A percentile compares a stretch with the other conserved stretches of the same genome.
Conservation (phyloP, 2,797 vertebrate genomes). For the Sphenopsis melanotis region DNA sequence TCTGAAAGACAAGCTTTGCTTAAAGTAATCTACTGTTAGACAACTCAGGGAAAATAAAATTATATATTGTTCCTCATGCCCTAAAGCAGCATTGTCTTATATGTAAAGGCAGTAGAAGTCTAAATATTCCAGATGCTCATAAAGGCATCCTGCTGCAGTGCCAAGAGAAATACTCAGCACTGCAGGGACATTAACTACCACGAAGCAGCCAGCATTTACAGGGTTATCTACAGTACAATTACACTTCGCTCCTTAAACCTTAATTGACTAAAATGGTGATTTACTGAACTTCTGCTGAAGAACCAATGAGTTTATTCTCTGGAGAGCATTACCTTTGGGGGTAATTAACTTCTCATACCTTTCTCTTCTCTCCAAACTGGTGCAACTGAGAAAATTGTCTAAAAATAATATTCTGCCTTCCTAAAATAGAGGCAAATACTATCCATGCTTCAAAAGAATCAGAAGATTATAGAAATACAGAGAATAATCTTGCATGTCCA, state of each 20-base stretch:
- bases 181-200: background rate
- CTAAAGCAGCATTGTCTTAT: background rate
- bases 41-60: background rate
- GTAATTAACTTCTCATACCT: fast-evolving
- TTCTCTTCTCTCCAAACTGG: background rate
- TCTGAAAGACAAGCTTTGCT: background rate
- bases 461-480: background rate
- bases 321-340: background rate
- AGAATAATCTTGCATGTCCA: background rate
- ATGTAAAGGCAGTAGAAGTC: background rate
- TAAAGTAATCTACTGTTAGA: background rate
- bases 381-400: background rate
- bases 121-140: background rate
- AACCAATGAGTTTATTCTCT: background rate
- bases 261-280: background rate
- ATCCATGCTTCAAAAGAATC: background rate
- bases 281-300: background rate
- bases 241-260: background rate
- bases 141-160: background rate
- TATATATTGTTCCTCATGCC: background rate
- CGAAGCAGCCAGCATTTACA: background rate
- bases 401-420: background rate
- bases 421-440: background rate
- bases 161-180: background rate
- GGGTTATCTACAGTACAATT: background rate